phyloP scores from a whole-genome alignment of 2,888 invertebrate genomes.

The Caenorhabditis becei region DNA sequence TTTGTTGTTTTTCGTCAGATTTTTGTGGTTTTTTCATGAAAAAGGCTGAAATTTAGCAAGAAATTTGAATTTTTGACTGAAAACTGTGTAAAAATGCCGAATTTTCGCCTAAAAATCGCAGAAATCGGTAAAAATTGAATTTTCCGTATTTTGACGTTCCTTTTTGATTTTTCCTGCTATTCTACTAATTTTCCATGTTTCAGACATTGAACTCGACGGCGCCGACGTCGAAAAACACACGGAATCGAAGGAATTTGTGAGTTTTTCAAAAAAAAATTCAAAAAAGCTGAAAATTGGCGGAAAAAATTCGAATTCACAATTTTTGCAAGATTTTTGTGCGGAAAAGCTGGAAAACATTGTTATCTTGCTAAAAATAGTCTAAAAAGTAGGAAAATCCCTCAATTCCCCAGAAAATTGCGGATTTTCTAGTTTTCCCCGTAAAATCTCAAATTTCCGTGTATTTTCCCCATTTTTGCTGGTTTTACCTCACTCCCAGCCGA shows the following conservation, averaged over 20 bases:
- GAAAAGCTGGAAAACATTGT: neutral
- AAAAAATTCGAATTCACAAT: neutral
- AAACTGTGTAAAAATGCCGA: neutral
- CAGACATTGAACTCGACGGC: neutral
- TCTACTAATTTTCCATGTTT: neutral
- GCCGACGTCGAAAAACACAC: neutral
- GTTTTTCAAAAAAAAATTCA: neutral
- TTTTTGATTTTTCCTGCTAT: neutral
- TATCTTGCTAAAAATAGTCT: too few relatives aligned
- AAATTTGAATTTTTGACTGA: neutral
- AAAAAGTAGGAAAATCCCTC: too few relatives aligned
- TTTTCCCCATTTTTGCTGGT: neutral
- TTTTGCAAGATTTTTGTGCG: too few relatives aligned
- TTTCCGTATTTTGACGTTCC: neutral
- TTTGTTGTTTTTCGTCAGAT: neutral
- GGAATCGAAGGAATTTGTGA: neutral
- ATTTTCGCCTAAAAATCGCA: neutral
- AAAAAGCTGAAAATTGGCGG: neutral
- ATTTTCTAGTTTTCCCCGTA: neutral
- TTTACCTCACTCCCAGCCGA: conserved; percentile 42
- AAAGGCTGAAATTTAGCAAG: neutral
- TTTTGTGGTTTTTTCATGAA: conserved; percentile 2
- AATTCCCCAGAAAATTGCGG: neutral
- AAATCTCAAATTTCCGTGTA: neutral
- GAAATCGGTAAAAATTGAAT: neutral